Evolutionary conservation across 2,888 invertebrate genomes (phyloP), one percentile per base, ranked within the genome.

Genomic region (Lasioglossum morio): DNA sequence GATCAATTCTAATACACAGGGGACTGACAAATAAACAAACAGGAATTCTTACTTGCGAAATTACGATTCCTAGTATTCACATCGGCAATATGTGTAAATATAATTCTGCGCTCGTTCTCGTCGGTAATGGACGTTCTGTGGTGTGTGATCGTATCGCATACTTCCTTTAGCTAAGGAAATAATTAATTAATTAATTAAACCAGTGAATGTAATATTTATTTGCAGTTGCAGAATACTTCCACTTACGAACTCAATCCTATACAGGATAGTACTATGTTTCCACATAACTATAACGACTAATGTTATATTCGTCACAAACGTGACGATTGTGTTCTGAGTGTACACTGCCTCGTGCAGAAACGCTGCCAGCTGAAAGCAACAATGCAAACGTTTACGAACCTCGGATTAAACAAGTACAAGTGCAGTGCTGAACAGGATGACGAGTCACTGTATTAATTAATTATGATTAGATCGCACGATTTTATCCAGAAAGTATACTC

Each of bases 31-130:
- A 23, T 14, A 5, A 46, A 27, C 14, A n/a, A 81, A 60, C 27
- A 40, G 19, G 8, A 16, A 53, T 74, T 8, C 80, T 84, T 82
- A 88, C 88, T 30, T 16, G 75, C 60, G 4, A 86, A 72, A 10
- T 43, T 1, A 0, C 48, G n/a, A 19, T 16, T 73, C 43, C 34
- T 8, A 27, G 72, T 37, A 14, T n/a, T 84, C 7, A 46, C 46
- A 14, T 72, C 12, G 0, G 14, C 72, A 37, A 60, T 60, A 14
- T 66, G 74, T 69, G 70, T 77, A 34, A 66, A 27, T 4, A 88
- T 23, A 46, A 88, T 88, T 34, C 46, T 57, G 12, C 40, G 34
- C 10, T 84, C 88, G 4, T 81, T 34, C 30, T 40, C 46, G 40
- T 82, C 77, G 12, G 23, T 27, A 30, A 82, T 19, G 1, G 19